These are phyloP conservation scores for Tenthredo livida DNA, from an alignment of 2,888 invertebrate species.

Conservation along the genomic window DNA sequence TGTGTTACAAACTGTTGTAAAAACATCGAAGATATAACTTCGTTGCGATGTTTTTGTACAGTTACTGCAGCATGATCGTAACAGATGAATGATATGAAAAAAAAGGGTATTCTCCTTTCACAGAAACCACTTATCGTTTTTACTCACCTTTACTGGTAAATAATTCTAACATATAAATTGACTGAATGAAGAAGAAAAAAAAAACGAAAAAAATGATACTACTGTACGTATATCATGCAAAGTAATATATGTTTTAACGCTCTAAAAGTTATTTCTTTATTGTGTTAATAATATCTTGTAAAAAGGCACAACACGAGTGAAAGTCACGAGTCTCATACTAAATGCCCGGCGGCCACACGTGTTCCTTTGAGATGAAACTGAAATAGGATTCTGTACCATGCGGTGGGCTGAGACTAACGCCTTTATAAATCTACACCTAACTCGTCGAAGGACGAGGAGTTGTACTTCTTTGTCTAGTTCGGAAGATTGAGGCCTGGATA, in stretches of 20 bases:
- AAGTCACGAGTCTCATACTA: slow-evolving; percentile 31
- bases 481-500: slow-evolving; percentile 39
- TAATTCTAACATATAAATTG: slow-evolving; percentile 10
- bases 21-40: slow-evolving; percentile 16
- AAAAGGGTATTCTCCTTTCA: slow-evolving; percentile 16
- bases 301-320: slow-evolving; percentile 28
- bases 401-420: slow-evolving; percentile 23
- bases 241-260: background rate
- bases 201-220: background rate
- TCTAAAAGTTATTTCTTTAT: background rate
- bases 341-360: slow-evolving; percentile 37
- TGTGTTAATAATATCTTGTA: slow-evolving; percentile 39
- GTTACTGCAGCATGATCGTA: background rate
- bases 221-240: background rate
- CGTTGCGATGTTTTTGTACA: slow-evolving; percentile 4
- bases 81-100: slow-evolving; percentile 8
- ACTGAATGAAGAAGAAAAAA: background rate
- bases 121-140: slow-evolving; percentile 31
- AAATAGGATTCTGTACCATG: slow-evolving; percentile 23
- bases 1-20: background rate
- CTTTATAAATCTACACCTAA: background rate
- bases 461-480: slow-evolving; percentile 45
- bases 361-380: slow-evolving; percentile 37
- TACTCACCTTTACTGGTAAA: background rate
- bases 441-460: slow-evolving; percentile 27